Evolutionary conservation across 2,113 vertebrate species (phyloP).

Genomic region (Willisornis vidua): DNA sequence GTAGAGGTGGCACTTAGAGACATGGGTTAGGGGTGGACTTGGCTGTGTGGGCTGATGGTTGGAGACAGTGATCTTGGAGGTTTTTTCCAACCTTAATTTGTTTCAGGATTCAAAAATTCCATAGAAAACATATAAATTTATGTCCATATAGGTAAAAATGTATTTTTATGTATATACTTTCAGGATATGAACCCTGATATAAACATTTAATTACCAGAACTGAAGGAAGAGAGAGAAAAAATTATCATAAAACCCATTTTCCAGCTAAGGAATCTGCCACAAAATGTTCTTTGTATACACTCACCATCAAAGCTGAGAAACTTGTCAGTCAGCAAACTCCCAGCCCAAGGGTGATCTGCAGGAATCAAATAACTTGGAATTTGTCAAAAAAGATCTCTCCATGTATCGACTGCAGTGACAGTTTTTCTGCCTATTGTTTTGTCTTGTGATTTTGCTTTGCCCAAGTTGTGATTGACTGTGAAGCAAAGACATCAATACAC

Average conservation of each 20-base stretch:
- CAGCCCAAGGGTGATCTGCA: neutral
- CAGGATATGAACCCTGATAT: neutral
- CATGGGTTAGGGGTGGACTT: accelerated
- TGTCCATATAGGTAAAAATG: neutral
- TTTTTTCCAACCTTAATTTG: neutral
- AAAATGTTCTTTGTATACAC: neutral
- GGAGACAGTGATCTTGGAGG: neutral
- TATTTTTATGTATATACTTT: neutral
- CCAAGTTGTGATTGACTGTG: neutral
- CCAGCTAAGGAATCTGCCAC: neutral
- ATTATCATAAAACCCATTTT: neutral
- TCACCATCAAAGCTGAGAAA: neutral
- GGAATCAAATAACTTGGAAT: neutral
- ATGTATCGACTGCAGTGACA: neutral
- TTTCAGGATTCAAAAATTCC: neutral
- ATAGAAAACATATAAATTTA: neutral
- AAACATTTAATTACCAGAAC: neutral
- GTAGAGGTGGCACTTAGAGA: too few species aligned
- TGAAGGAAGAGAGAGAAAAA: neutral
- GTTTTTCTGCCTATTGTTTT: neutral
- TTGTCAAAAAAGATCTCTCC: neutral
- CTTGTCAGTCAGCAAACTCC: neutral
- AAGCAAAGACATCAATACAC: neutral
- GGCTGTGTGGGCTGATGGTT: neutral
- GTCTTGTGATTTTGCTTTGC: neutral